These are phyloP conservation scores for Rhizomys pruinosus DNA, from an alignment of 2,113 vertebrate genomes.

Conservation along the genomic window DNA sequence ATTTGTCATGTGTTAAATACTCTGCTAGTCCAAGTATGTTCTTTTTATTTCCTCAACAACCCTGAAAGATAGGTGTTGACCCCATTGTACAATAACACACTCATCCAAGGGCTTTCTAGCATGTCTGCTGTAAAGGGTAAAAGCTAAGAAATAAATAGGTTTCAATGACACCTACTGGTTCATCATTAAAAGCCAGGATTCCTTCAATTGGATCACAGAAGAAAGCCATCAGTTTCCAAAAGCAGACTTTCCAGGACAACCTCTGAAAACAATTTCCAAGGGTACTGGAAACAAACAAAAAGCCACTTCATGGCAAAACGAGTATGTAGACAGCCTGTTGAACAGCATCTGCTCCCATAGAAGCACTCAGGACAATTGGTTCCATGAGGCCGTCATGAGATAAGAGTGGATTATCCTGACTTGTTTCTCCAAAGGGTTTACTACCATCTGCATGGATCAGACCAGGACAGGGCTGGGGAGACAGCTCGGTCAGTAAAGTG, in stretches of 20 bases:
- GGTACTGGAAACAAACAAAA: background rate
- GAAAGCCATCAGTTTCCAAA: background rate
- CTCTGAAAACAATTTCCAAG: constrained; percentile 23
- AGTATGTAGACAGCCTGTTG: too few relatives aligned
- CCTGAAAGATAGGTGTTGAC: background rate
- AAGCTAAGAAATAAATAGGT: constrained; percentile 2
- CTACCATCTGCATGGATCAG: too few relatives aligned
- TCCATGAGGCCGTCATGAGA: too few relatives aligned
- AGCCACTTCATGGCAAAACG: too few relatives aligned
- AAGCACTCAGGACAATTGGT: too few relatives aligned
- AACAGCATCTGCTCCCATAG: too few relatives aligned
- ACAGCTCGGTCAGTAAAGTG: too few relatives aligned
- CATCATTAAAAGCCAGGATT: background rate
- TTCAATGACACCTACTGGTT: background rate
- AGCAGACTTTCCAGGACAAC: background rate
- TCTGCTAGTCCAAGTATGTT: background rate
- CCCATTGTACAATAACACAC: background rate
- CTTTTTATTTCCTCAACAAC: background rate
- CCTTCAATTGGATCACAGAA: constrained; percentile 22
- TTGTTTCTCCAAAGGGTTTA: too few relatives aligned
- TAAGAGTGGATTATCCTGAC: too few relatives aligned
- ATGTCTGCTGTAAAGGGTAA: background rate
- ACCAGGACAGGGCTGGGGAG: too few relatives aligned
- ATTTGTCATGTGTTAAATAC: background rate
- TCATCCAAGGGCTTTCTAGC: background rate